Evolutionary conservation across 2,797 vertebrate species (phyloP), one percentile per base, ranked within the genome.

Genomic region (Furcifer pardalis): DNA sequence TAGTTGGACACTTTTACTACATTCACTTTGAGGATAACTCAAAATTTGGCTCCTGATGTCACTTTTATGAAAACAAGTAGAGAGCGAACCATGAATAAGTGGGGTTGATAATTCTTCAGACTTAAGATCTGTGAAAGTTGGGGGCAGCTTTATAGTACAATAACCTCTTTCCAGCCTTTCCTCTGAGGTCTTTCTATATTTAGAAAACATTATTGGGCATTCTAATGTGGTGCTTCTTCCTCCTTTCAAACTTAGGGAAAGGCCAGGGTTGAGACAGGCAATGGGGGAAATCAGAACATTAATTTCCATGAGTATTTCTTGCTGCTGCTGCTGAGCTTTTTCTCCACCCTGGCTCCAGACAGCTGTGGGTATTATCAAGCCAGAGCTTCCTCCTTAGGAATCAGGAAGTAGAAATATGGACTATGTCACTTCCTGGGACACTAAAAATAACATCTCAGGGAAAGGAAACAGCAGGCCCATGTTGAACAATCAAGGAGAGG

Each of bases 401-500:
- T 46, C 56, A 65, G 69, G 83, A 79, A 84, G 59, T 69, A 84
- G 83, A 84, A 84, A 46, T 84, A 40, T 37, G 21, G 68, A 79
- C 3, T 25, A 32, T 40, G 25, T 79, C 83, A 84, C 60, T 84
- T 84, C 77, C 83, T 74, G 27, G 4, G 76, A 56, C 12, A 25
- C 44, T 83, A 83, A 83, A 76, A 83, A 77, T 83, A 83, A 49
- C 4, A 8, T 17, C 7, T 65, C 49, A 32, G 27, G 42, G 46
- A 49, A 73, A n/a, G 35, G 27, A n/a, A 19, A 19, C 2, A 30
- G 44, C 44, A 40, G 35, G 7, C 42, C 17, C 23, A 17, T 40
- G 30, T 79, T 84, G 60, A 79, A 73, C 10, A 84, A 84, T 40
- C 10, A 9, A 19, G 81, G 81, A 65, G 30, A 65, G 49, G 32